phyloP scores from a whole-genome alignment of 1,140 invertebrate genomes.

The Tetragonula clypearis region DNA sequence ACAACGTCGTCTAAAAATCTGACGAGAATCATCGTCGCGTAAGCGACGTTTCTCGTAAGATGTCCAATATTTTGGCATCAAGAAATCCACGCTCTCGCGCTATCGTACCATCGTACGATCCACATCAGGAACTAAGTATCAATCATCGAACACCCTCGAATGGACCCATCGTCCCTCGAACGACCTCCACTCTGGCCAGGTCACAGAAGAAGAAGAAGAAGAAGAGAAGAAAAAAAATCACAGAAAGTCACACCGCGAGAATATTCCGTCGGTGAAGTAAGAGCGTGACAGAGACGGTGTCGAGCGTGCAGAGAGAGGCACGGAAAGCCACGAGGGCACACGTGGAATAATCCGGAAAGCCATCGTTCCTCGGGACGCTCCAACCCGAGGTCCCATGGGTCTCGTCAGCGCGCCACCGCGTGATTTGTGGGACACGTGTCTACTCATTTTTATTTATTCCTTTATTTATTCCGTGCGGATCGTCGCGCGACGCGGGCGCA shows the following conservation, averaged over 20 bases:
- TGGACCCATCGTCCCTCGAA: not conserved
- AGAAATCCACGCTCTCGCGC: not conserved
- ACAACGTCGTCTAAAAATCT: not conserved
- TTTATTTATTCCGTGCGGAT: conserved; percentile 50
- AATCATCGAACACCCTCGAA: not conserved
- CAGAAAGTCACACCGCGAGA: not conserved
- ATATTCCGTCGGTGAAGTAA: conserved; percentile 19
- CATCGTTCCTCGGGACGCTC: conserved; percentile 23
- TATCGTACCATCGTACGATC: too few species aligned
- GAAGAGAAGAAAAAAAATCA: not conserved
- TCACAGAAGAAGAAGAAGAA: not conserved
- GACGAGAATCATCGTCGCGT: not conserved
- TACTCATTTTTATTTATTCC: conserved; percentile 63
- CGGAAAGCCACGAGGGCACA: conserved; percentile 26
- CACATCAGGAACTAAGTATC: not conserved
- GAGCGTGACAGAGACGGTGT: not conserved
- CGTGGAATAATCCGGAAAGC: conserved; percentile 51
- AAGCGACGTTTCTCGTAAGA: not conserved
- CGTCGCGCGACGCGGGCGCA: not conserved
- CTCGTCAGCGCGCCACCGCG: conserved; percentile 47
- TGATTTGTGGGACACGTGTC: conserved; percentile 66
- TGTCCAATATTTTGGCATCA: not conserved
- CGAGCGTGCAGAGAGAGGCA: not conserved
- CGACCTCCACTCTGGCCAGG: not conserved
- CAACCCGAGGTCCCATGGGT: conserved; percentile 33